Evolutionary conservation across 2,888 invertebrate species (phyloP).

Genomic region (Liposcelis brunnea): DNA sequence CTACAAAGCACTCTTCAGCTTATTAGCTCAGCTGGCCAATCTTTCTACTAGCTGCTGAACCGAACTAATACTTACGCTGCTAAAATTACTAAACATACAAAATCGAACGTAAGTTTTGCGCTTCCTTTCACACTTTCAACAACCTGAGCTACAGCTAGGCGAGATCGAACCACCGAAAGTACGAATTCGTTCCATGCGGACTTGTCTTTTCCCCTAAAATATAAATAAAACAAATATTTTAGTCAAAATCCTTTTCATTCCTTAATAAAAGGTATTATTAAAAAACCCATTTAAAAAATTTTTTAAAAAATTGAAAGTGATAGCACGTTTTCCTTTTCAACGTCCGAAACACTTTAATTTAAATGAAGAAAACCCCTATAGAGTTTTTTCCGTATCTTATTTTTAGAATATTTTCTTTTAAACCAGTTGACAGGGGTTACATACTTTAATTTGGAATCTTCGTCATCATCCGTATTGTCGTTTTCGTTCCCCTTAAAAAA

Average conservation of each 20-base stretch:
- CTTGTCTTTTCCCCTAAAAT: conserved; percentile 17
- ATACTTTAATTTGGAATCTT: conserved; percentile 5
- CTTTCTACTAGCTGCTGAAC: no score
- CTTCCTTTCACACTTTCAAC: conserved; percentile 48
- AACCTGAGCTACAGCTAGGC: conserved; percentile 53
- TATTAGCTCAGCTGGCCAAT: no score
- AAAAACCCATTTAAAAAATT: no score
- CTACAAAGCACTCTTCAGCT: no score
- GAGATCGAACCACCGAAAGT: conserved; percentile 39
- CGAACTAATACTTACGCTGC: conserved; percentile 44
- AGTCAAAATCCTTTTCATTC: no score
- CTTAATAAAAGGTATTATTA: no score
- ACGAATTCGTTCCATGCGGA: conserved; percentile 43
- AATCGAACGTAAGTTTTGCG: conserved; percentile 59
- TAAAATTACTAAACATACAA: conserved; percentile 47
- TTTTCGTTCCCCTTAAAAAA: conserved; percentile 25
- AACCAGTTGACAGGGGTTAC: conserved; percentile 9
- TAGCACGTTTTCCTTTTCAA: no score
- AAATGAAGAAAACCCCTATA: no score
- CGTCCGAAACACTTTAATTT: no score
- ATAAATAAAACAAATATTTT: conserved; percentile 8
- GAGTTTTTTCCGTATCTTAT: no score
- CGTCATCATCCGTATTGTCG: conserved; percentile 1
- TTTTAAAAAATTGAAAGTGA: no score
- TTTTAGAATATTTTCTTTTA: conserved; percentile 7